These are phyloP conservation scores for Megalops cyprinoides DNA, from an alignment of 2,797 vertebrate species.

Conservation along the genomic window DNA sequence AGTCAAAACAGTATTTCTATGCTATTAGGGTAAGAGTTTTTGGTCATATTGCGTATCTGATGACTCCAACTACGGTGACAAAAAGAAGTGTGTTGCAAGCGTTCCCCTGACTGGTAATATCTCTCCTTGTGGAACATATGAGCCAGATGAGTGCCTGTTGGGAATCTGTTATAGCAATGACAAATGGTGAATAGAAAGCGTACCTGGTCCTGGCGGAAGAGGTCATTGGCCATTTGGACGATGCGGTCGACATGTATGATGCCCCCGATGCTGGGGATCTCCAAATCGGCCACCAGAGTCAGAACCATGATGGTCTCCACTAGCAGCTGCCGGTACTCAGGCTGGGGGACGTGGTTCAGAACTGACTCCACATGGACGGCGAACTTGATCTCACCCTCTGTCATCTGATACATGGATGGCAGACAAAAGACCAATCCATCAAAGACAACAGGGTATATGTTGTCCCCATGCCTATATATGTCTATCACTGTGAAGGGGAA, in stretches of 20 bases:
- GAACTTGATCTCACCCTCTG: conserved; percentile 94
- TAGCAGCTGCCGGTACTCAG: conserved; percentile 93
- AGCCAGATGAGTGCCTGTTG: background rate
- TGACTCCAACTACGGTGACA: too few species aligned
- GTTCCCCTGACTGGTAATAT: too few species aligned
- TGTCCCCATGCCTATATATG: too few species aligned
- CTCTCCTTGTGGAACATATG: background rate
- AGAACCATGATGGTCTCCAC: conserved; percentile 94
- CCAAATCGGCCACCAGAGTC: conserved; percentile 86
- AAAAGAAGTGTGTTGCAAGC: too few species aligned
- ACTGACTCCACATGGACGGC: conserved; percentile 96
- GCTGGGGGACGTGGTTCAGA: conserved; percentile 93
- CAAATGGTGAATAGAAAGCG: background rate
- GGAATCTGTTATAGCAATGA: background rate
- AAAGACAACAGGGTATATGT: too few species aligned
- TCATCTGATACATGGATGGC: conserved; percentile 81
- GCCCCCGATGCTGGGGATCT: conserved; percentile 88
- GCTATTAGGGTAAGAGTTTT: too few species aligned
- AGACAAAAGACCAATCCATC: background rate
- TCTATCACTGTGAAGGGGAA: too few species aligned
- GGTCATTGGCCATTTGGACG: conserved; percentile 90
- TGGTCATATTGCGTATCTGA: too few species aligned
- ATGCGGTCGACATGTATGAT: conserved; percentile 91
- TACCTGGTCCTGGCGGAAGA: conserved; percentile 94
- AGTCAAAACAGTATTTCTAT: too few species aligned